These are phyloP conservation scores for Carassius auratus DNA, from an alignment of 2,113 vertebrate genomes.

Conservation along the genomic window DNA sequence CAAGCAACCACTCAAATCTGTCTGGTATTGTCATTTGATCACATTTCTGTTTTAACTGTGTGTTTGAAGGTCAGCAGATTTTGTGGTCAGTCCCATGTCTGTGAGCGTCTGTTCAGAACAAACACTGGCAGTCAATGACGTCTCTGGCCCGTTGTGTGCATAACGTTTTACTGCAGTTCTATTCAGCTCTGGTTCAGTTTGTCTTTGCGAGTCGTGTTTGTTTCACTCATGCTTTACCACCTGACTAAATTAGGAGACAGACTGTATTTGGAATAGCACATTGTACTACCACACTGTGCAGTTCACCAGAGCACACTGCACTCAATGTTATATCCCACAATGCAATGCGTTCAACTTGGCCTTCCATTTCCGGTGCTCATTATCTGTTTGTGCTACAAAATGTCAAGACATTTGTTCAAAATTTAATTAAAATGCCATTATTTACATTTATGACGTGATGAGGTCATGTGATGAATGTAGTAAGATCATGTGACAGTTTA, in stretches of 20 bases:
- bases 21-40: slow-evolving; percentile 21
- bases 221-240: background rate
- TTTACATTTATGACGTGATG: too few relatives aligned
- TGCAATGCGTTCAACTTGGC: background rate
- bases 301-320: background rate
- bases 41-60: slow-evolving; percentile 10
- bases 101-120: slow-evolving; percentile 22
- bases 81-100: background rate
- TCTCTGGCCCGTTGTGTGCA: background rate
- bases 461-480: too few relatives aligned
- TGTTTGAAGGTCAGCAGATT: slow-evolving; percentile 7
- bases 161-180: background rate
- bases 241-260: background rate
- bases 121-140: slow-evolving; percentile 26
- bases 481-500: too few relatives aligned
- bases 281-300: background rate
- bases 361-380: background rate
- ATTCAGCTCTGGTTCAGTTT: background rate
- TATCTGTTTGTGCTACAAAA: background rate
- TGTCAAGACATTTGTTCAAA: background rate
- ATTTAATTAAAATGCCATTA: background rate
- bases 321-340: background rate
- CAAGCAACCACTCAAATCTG: slow-evolving; percentile 12
- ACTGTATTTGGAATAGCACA: background rate
- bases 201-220: background rate